Conservation (phyloP, 2,888 invertebrate genomes). For the Sesia apiformis region DNA sequence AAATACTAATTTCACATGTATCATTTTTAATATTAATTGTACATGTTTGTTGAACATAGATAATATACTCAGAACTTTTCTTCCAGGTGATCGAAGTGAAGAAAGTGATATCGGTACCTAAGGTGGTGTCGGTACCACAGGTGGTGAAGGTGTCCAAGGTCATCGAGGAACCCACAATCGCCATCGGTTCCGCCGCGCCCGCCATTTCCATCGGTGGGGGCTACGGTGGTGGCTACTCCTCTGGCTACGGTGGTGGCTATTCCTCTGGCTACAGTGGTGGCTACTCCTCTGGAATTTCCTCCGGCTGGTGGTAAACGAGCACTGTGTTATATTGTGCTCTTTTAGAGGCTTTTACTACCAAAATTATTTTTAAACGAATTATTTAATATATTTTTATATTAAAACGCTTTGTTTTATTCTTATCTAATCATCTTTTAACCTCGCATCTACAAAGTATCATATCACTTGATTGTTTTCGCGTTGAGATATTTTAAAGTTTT, state of each 20-base stretch:
- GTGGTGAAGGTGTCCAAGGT: conserved; percentile 28
- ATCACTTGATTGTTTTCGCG: no score
- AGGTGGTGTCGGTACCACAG: conserved; percentile 14
- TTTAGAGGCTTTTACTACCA: no score
- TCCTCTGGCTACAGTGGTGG: not conserved
- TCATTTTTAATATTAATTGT: not conserved
- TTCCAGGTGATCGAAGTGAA: conserved; percentile 27
- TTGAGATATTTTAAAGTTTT: no score
- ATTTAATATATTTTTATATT: no score
- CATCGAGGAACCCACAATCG: conserved; percentile 21
- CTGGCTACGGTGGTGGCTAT: not conserved
- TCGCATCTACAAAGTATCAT: no score
- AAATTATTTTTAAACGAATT: no score
- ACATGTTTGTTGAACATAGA: not conserved
- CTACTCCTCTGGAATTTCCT: not conserved
- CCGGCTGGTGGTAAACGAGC: conserved; percentile 36
- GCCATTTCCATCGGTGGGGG: not conserved
- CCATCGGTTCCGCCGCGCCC: conserved; percentile 11
- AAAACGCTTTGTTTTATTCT: no score
- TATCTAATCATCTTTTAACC: no score
- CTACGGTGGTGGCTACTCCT: not conserved
- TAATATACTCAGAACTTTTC: not conserved
- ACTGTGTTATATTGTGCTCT: not conserved
- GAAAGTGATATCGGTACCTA: conserved; percentile 27
- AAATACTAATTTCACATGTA: not conserved